Conservation (phyloP, 37 sponge, comb jelly and placozoan species). For the Crambe crambe region DNA sequence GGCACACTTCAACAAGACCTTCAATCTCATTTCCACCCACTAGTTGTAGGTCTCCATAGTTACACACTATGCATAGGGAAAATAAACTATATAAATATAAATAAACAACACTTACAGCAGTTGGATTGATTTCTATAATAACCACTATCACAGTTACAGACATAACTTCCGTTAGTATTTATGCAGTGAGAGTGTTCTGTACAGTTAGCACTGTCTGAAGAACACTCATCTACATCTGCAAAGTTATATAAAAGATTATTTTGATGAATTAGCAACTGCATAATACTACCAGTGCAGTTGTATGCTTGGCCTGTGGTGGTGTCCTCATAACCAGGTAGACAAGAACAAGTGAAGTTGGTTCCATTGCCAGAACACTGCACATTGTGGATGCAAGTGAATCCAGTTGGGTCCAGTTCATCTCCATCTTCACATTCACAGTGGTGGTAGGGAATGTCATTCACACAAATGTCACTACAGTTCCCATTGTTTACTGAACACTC, state of each 20-base stretch:
- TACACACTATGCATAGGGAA: not conserved
- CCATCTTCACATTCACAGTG: too few species aligned
- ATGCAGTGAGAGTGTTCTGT: slow-evolving; percentile 10
- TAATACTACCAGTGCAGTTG: not conserved
- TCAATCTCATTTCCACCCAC: slow-evolving; percentile 7
- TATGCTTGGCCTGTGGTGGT: too few species aligned
- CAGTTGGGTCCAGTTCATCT: too few species aligned
- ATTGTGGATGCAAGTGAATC: too few species aligned
- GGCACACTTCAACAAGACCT: slow-evolving; percentile 29
- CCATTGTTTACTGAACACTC: too few species aligned
- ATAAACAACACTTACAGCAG: not conserved
- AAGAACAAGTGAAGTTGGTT: too few species aligned
- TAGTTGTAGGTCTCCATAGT: slow-evolving; percentile 8
- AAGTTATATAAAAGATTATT: too few species aligned
- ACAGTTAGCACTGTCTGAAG: not conserved
- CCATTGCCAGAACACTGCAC: too few species aligned
- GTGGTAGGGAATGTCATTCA: too few species aligned
- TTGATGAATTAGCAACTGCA: slow-evolving; percentile 35
- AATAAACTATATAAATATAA: not conserved
- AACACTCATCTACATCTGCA: not conserved
- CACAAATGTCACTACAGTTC: too few species aligned
- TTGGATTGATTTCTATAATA: slow-evolving; percentile 17
- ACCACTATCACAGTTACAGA: slow-evolving; percentile 28
- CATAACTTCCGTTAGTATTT: slow-evolving; percentile 36
- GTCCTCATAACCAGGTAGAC: too few species aligned